phyloP scores from a whole-genome alignment of 2,797 vertebrate genomes.

The Mus spretus region DNA sequence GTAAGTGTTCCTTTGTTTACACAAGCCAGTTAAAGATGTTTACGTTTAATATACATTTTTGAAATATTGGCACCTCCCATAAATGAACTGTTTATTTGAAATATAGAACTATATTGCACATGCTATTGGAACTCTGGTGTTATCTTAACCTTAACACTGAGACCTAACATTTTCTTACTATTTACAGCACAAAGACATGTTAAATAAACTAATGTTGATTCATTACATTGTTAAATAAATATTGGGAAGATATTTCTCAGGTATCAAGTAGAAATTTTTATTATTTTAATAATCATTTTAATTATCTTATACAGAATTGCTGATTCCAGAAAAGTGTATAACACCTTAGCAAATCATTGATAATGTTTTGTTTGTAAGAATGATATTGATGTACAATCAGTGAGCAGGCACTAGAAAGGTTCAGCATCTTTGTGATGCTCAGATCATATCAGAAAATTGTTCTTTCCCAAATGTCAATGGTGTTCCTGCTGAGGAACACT shows the following conservation, averaged over 20 bases:
- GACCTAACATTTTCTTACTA: neutral
- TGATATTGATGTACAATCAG: neutral
- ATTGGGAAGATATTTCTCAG: neutral
- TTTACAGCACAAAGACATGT: neutral
- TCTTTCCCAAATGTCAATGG: neutral
- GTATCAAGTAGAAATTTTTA: neutral
- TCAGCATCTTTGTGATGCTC: neutral
- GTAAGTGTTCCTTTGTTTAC: neutral
- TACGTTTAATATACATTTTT: neutral
- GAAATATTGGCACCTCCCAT: neutral
- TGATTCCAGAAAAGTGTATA: neutral
- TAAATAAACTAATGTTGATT: neutral
- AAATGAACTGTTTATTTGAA: neutral
- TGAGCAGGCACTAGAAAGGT: neutral
- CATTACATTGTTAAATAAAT: neutral
- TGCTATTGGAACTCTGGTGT: neutral
- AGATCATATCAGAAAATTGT: neutral
- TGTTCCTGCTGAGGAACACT: neutral
- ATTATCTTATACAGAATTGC: neutral
- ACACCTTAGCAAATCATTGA: neutral
- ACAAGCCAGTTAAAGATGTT: neutral
- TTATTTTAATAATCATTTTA: neutral
- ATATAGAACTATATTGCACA: neutral
- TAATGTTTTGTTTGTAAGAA: neutral
- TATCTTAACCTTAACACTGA: neutral